Conservation (phyloP, 2,888 invertebrate species). For the Cylloceria caligata region DNA sequence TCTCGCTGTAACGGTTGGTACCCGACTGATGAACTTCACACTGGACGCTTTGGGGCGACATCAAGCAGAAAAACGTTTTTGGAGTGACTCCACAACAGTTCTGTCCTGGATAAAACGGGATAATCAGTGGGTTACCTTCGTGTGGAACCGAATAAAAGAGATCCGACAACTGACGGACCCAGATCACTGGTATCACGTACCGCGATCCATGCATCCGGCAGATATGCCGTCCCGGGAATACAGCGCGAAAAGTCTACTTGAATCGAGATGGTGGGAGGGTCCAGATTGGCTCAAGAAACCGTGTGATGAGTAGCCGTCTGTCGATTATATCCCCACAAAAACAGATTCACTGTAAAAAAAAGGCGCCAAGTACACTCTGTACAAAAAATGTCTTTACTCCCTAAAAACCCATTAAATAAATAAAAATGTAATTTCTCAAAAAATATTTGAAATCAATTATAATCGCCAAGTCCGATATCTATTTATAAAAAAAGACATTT, state of each 20-base stretch:
- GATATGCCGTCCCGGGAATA: constrained; percentile 78
- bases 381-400: too few species aligned
- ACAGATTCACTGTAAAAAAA: too few species aligned
- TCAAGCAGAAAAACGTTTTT: constrained; percentile 66
- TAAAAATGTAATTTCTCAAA: too few species aligned
- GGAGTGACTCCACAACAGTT: constrained; percentile 75
- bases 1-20: constrained; percentile 73
- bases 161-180: constrained; percentile 68
- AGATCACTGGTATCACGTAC: constrained; percentile 74
- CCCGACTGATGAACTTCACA: constrained; percentile 64
- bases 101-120: constrained; percentile 72
- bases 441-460: too few species aligned
- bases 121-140: constrained; percentile 74
- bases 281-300: constrained; percentile 73
- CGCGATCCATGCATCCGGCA: constrained; percentile 76
- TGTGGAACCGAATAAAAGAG: constrained; percentile 74
- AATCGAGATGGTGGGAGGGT: constrained; percentile 78
- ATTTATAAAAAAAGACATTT: too few species aligned
- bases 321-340: too few species aligned
- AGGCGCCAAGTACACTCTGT: too few species aligned
- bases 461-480: too few species aligned
- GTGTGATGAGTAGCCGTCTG: constrained; percentile 68
- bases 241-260: constrained; percentile 68
- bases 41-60: constrained; percentile 54
- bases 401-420: too few species aligned